phyloP scores from a whole-genome alignment of 2,113 vertebrate genomes.

The Cochlearius cochlearius region DNA sequence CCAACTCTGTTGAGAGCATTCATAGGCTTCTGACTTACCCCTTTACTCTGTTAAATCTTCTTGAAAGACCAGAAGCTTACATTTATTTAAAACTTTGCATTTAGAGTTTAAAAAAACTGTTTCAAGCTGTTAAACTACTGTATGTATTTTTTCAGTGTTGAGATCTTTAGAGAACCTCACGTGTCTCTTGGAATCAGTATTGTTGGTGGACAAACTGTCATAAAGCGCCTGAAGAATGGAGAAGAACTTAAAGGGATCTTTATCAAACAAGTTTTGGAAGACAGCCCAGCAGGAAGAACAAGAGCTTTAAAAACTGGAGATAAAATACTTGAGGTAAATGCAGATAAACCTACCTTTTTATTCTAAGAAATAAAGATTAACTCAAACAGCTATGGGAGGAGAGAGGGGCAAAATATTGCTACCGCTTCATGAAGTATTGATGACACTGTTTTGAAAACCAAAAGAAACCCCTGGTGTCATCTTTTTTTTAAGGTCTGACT shows the following conservation, averaged over 20 bases:
- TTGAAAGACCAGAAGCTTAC: slow-evolving; percentile 12
- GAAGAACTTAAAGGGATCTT: slow-evolving; percentile 98
- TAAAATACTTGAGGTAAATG: slow-evolving; percentile 94
- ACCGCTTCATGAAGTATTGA: neutral
- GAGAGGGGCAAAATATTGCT: neutral
- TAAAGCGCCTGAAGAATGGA: slow-evolving; percentile 94
- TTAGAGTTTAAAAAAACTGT: neutral
- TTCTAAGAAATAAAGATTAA: neutral
- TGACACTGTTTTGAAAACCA: neutral
- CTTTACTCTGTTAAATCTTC: neutral
- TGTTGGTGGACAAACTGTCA: slow-evolving; percentile 91
- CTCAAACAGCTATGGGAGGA: neutral
- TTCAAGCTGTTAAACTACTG: slow-evolving; percentile 7
- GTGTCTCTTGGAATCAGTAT: slow-evolving; percentile 96
- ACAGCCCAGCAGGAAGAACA: slow-evolving; percentile 88
- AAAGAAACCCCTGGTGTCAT: neutral
- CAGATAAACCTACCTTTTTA: slow-evolving; percentile 3
- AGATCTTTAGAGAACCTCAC: slow-evolving; percentile 84
- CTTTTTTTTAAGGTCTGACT: neutral
- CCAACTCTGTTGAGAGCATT: neutral
- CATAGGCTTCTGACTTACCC: neutral
- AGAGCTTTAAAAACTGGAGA: slow-evolving; percentile 91
- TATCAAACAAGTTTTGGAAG: slow-evolving; percentile 92
- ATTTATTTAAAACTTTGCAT: neutral
- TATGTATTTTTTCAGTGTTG: slow-evolving; percentile 76